phyloP scores from a whole-genome alignment of 2,113 vertebrate species.

The Beaufortia kweichowensis region DNA sequence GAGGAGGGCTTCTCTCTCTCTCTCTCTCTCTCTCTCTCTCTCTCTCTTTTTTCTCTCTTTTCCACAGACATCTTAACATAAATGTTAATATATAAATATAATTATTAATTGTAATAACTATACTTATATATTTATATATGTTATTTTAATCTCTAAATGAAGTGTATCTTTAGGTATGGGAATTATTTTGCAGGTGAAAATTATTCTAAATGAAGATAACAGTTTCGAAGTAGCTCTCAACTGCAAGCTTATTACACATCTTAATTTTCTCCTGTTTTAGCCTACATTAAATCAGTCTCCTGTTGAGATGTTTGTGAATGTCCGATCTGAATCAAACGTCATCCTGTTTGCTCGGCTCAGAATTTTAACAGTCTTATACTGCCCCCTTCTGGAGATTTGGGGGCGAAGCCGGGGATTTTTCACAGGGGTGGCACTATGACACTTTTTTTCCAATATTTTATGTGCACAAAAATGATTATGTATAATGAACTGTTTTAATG shows the following conservation, averaged over 20 bases:
- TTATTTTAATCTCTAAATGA: too few relatives aligned
- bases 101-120: too few relatives aligned
- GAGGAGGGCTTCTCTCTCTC: not conserved
- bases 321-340: not conserved
- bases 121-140: too few relatives aligned
- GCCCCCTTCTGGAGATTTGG: constrained; percentile 40
- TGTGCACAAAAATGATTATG: too few relatives aligned
- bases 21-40: not conserved
- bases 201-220: not conserved
- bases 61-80: too few relatives aligned
- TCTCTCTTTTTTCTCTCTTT: not conserved
- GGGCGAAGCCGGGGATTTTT: too few relatives aligned
- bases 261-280: not conserved
- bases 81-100: too few relatives aligned
- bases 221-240: not conserved
- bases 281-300: not conserved
- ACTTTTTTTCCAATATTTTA: too few relatives aligned
- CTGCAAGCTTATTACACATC: not conserved
- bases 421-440: too few relatives aligned
- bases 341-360: not conserved
- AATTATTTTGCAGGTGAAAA: not conserved
- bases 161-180: too few relatives aligned
- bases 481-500: too few relatives aligned
- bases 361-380: constrained; percentile 2
- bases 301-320: not conserved